Percentiles rank a stretch among this genome's conserved stretches.
Conservation (phyloP, 1,140 invertebrate genomes). For the Diabrotica virgifera region DNA sequence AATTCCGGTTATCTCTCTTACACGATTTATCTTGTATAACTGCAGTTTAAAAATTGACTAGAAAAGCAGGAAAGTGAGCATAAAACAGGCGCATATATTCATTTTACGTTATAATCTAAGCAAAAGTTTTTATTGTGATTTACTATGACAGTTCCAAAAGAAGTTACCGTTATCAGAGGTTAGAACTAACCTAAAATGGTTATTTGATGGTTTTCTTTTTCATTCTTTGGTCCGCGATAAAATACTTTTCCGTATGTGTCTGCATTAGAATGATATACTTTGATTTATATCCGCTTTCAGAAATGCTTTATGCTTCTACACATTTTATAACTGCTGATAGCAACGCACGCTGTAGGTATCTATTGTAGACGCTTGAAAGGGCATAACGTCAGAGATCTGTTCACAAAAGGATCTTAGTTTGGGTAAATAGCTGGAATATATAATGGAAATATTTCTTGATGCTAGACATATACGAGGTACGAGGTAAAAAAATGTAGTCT, state of each 20-base stretch:
- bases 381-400: neutral
- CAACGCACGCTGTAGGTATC: neutral
- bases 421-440: neutral
- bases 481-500: too few relatives aligned
- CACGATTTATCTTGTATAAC: too few relatives aligned
- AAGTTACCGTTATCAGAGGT: constrained; percentile 13
- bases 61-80: neutral
- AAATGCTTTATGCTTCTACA: constrained; percentile 4
- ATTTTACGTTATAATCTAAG: neutral
- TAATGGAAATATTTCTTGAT: neutral
- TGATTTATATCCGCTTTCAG: constrained; percentile 9
- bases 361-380: neutral
- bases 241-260: constrained; percentile 15
- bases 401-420: neutral
- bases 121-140: constrained; percentile 9
- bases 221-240: constrained; percentile 8
- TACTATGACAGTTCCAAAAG: constrained; percentile 11
- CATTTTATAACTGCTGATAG: constrained; percentile 2
- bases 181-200: constrained; percentile 11
- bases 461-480: too few relatives aligned
- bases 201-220: constrained; percentile 12
- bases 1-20: too few relatives aligned
- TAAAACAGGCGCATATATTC: neutral
- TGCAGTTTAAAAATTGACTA: too few relatives aligned
- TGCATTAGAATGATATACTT: constrained; percentile 15